Conservation (phyloP, 2,888 invertebrate species). For the Parnassius orleans region DNA sequence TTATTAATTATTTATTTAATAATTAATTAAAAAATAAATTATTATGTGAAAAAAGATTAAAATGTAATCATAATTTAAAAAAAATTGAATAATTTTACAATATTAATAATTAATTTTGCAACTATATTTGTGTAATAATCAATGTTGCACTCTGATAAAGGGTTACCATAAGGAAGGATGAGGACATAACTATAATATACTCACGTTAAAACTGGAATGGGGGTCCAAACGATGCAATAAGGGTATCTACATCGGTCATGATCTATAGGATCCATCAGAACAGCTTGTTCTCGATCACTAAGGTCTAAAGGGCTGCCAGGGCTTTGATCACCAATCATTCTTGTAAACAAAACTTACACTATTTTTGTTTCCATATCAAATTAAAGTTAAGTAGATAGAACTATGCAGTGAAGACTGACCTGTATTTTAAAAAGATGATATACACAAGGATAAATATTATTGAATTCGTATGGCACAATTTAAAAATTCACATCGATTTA, state of each 20-base stretch:
- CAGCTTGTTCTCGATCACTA: constrained; percentile 58
- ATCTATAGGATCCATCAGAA: constrained; percentile 79
- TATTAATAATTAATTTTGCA: too few species aligned
- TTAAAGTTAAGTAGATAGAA: neutral
- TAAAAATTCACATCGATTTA: too few species aligned
- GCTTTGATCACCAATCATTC: constrained; percentile 59
- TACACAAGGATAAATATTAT: too few species aligned
- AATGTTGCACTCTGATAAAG: too few species aligned
- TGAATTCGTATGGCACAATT: too few species aligned
- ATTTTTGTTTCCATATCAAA: constrained; percentile 25
- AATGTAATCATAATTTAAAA: too few species aligned
- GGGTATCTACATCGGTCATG: constrained; percentile 86
- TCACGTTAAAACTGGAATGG: constrained; percentile 94
- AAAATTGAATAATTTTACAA: too few species aligned
- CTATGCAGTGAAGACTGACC: neutral
- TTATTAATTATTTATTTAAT: too few species aligned
- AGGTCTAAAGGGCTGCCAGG: constrained; percentile 53
- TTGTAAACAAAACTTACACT: constrained; percentile 28
- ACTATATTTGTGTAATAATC: too few species aligned
- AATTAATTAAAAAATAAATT: too few species aligned
- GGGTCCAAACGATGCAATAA: constrained; percentile 97
- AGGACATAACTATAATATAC: constrained; percentile 38
- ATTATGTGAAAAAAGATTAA: too few species aligned
- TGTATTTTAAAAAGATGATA: neutral
- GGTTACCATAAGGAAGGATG: too few species aligned